Base-by-base conservation (phyloP, 2,113 vertebrate genomes). In the Urocitellus parryii region DNA sequence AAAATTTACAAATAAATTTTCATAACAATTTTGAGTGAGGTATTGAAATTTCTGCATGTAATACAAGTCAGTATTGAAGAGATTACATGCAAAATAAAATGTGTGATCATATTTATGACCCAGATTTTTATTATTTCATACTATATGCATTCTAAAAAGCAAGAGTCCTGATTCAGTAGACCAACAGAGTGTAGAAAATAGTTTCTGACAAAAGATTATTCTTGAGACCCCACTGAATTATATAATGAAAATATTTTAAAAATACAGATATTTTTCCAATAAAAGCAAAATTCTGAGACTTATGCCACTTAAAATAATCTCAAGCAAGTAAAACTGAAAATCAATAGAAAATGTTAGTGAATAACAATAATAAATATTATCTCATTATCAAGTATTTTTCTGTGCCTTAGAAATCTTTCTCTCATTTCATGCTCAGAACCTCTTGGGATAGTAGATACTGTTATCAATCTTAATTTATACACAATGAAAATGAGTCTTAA, bases 341-440 rank as follows among this genome's bases (percentile, higher is more conserved):
- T 51, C 42, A 24, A 29, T 78, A 25, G 45, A 73, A 92, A 61
- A 27, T 81, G 1, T 86, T 32, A 61, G 17, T 48, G 8, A 83
- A 58, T 53, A 58, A 53, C 45, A 91, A 67, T 76, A 70, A 80
- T 88, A 91, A 97, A 11, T 78, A 94, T 90, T 39, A 3, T 84
- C 5, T n/a, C 77, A 20, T 79, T 51, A 58, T 22, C 34, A 22
- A 8, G 9, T n/a, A 79, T 34, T n/a, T n/a, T 45, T 13, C 39
- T 13, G 29, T 34, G 3, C 20, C 20, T 63, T 82, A 34, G 58
- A 72, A 82, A 67, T 51, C 14, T 45, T 80, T 24, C 39, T 42
- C 17, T 67, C 1, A 1, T 39, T 84, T 56, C 3, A 29, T 74
- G 83, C 34, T 84, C 24, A 68, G 45, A 83, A 16, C 4, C 65